phyloP scores from a whole-genome alignment of 1,140 invertebrate genomes.

The Drosophila sturtevanti region DNA sequence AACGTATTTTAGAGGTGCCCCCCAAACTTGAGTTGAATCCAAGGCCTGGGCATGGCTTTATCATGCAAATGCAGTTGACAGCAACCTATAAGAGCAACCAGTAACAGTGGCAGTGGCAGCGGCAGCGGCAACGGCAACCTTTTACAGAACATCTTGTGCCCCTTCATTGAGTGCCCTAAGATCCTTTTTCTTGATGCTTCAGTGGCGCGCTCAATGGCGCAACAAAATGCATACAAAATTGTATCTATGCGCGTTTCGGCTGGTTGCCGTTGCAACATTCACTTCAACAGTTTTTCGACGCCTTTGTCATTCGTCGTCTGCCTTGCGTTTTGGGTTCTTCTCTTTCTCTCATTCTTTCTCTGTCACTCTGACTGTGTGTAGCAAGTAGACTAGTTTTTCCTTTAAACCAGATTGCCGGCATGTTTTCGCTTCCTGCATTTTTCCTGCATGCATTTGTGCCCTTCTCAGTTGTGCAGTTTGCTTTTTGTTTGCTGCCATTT shows the following conservation, averaged over 20 bases:
- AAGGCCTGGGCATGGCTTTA: slow-evolving; percentile 58
- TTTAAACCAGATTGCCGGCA: slow-evolving; percentile 35
- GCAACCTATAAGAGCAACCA: slow-evolving; percentile 36
- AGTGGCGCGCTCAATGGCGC: slow-evolving; percentile 74
- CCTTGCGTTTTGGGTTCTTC: slow-evolving; percentile 13
- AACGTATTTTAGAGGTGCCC: slow-evolving; percentile 42
- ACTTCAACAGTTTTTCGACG: slow-evolving; percentile 46
- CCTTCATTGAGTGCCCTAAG: slow-evolving; percentile 56
- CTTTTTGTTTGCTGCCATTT: slow-evolving; percentile 60
- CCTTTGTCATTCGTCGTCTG: slow-evolving; percentile 28
- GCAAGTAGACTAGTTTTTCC: slow-evolving; percentile 26
- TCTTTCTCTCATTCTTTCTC: neutral
- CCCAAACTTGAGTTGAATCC: slow-evolving; percentile 19
- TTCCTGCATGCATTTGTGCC: slow-evolving; percentile 22
- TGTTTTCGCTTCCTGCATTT: slow-evolving; percentile 54
- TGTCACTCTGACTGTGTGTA: slow-evolving; percentile 16
- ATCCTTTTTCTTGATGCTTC: slow-evolving; percentile 42
- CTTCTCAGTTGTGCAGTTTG: slow-evolving; percentile 21
- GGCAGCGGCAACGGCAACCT: neutral
- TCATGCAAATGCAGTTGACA: slow-evolving; percentile 75
- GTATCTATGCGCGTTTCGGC: slow-evolving; percentile 47
- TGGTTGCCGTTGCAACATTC: slow-evolving; percentile 27
- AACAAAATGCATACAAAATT: slow-evolving; percentile 72
- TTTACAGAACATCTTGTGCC: slow-evolving; percentile 23
- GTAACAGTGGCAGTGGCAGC: slow-evolving; percentile 9